Conservation (phyloP, 2,797 vertebrate species). For the Paguma larvata region DNA sequence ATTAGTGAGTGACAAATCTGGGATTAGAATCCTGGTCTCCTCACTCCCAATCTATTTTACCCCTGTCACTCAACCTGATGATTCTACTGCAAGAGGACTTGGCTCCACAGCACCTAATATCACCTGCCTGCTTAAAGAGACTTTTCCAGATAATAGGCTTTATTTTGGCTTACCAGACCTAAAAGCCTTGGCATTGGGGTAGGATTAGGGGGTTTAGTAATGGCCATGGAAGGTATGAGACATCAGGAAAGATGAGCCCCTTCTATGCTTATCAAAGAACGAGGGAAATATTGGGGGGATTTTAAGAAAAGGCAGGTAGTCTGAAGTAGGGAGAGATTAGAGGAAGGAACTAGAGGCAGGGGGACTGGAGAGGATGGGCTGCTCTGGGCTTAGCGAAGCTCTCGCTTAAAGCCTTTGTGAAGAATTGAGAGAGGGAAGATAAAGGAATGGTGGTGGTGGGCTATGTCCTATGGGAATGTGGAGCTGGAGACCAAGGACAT, state of each 20-base stretch:
- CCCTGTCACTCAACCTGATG: constrained; percentile 18
- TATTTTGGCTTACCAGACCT: constrained; percentile 2
- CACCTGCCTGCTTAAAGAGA: constrained; percentile 21
- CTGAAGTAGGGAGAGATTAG: not conserved
- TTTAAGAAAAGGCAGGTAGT: not conserved
- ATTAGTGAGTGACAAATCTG: constrained; percentile 12
- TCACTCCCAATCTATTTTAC: not conserved
- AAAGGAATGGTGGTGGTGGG: not conserved
- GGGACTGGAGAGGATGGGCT: not conserved
- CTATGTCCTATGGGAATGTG: not conserved
- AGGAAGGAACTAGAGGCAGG: not conserved
- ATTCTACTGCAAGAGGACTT: not conserved
- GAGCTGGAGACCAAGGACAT: not conserved
- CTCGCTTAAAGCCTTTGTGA: not conserved
- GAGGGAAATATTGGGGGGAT: not conserved
- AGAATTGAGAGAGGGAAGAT: not conserved
- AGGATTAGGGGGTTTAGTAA: not conserved
- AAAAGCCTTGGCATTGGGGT: not conserved
- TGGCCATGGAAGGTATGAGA: not conserved
- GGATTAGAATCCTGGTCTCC: not conserved
- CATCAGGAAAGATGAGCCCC: not conserved
- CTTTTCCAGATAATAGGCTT: constrained; percentile 11
- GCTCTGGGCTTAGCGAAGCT: not conserved
- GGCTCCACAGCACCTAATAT: not conserved
- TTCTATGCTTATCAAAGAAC: constrained; percentile 14